Evolutionary conservation across 2,888 invertebrate genomes (phyloP), one percentile per base, ranked within the genome.

Genomic region (Thera obeliscata): DNA sequence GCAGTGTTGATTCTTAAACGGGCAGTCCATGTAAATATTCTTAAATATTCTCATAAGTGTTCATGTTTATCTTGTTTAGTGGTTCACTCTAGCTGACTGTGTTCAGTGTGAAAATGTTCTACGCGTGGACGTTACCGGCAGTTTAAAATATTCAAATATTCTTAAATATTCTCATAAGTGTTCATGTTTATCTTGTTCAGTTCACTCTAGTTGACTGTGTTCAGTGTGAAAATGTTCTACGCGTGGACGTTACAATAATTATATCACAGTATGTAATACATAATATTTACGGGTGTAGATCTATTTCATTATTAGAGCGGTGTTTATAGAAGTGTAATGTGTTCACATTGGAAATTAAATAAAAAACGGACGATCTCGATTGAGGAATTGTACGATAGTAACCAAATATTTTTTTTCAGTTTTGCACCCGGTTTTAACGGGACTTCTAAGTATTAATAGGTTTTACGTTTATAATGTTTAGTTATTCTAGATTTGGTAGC

Each of bases 281-380:
- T 78, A 82, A 85, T 87, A 87, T 82, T 85, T 92, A 93, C 93
- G 93, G 93, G 93, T 93, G 87, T 93, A 93, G 90, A 84, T 88
- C 83, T 91, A 88, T 86, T 89, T 87, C 85, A 82, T 86, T 88
- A 85, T 85, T 88, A 87, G 87, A 84, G 83, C 76, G 84, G 85
- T 87, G 85, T 88, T 84, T 64, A 81, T 86, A 84, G 84, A 84
- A 79, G 82, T 87, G 85, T 87, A 86, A 89, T 90, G 92, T 93
- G 93, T 93, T 92, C 91, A 91, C 82, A 81, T 87, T 85, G 81
- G 85, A 81, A 85, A 81, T 84, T 83, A 84, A 56, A 80, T 75
- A 78, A 78, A 81, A 49, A 68, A 81, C 76, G 83, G 82, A 84
- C 82, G 88, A 87, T 89, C 88, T 88, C 89, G 79, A 75, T 69